Evolutionary conservation across 1,140 invertebrate genomes (phyloP), one percentile per base, ranked within the genome.

Genomic region (Drosophila neocordata): DNA sequence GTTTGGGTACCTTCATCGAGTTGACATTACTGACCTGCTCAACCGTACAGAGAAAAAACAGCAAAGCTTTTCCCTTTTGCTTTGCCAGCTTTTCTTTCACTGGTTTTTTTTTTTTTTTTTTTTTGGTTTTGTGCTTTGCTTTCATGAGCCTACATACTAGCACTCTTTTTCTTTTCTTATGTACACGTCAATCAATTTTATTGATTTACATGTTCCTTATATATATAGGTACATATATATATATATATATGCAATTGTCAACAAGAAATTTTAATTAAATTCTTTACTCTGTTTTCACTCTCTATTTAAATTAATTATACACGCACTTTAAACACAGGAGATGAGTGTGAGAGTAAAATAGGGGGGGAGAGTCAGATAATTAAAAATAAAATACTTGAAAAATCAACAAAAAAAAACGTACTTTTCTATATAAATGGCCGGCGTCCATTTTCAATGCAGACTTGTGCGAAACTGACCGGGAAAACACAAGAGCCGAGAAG

Each of bases 391-490:
- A 48, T 48, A 18, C 12, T 38, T 38, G 4, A 38, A 20, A 48
- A 48, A 48, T n/a, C 13, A 44, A 7, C 6, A 41, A 8, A 3
- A 20, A 18, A 44, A 13, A 66, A 82, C 82, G 66, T 85, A 82
- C 82, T 81, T 82, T 87, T 82, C 64, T 85, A 65, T 73, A 67
- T 63, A 13, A 69, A 69, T 69, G 38, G 78, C 71, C 78, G 78
- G 82, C 78, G 74, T 78, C 82, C 82, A 85, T 85, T 81, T 87
- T 75, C 82, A 65, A 69, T 52, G 82, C 81, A 63, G 74, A 77
- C 64, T 85, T 87, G 65, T 72, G 78, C 70, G 74, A 52, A 85
- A 85, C 82, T 85, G 79, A 82, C 70, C 37, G 20, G 44, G 18
- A 71, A 48, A 18, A n/a, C 12, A 38, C 8, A 18, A 48, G 41